Evolutionary conservation across 2,113 vertebrate genomes (phyloP).

Genomic region (Paracanthobrama guichenoti): DNA sequence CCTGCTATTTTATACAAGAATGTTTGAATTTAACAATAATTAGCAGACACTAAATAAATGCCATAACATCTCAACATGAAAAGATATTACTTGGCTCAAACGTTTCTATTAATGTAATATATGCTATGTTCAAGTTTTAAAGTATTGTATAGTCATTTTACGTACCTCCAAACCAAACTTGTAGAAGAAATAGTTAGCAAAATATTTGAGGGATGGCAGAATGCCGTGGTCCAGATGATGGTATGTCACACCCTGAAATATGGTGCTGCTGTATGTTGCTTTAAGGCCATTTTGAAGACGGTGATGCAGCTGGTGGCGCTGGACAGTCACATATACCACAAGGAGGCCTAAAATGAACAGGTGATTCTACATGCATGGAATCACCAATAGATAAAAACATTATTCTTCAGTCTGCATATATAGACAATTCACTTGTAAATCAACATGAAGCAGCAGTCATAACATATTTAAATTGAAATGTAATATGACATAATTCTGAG

Average conservation of each 20-base stretch:
- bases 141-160: background rate
- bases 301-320: constrained; percentile 70
- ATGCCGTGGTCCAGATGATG: constrained; percentile 70
- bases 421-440: background rate
- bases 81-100: too few species aligned
- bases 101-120: too few species aligned
- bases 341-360: constrained; percentile 69
- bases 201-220: constrained; percentile 71
- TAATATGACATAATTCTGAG: background rate
- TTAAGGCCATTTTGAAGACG: constrained; percentile 65
- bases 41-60: too few species aligned
- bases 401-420: background rate
- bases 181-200: constrained; percentile 77
- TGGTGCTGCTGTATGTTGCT: constrained; percentile 59
- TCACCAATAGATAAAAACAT: background rate
- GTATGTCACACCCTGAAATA: constrained; percentile 66
- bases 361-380: constrained; percentile 66
- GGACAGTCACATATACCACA: constrained; percentile 69
- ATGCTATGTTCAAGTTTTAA: too few species aligned
- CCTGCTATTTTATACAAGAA: too few species aligned
- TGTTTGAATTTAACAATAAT: too few species aligned
- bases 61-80: too few species aligned
- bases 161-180: constrained; percentile 79
- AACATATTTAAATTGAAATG: background rate
- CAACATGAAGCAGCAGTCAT: background rate